These are phyloP conservation scores for Mechanitis mazaeus DNA, from an alignment of 2,888 invertebrate genomes.

Conservation along the genomic window DNA sequence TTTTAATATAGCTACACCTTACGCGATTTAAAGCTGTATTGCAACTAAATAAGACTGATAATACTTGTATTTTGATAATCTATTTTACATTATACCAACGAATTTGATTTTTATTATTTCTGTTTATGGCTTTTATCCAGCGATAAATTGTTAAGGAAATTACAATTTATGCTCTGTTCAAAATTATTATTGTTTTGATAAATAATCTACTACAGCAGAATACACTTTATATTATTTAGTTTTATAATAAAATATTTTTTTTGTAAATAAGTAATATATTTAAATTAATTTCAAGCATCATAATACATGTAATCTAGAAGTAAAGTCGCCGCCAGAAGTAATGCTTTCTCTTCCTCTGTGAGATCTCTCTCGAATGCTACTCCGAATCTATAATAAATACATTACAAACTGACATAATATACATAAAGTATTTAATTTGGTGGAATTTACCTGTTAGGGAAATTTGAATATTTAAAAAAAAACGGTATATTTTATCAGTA, in stretches of 20 bases:
- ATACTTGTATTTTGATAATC: slow-evolving; percentile 16
- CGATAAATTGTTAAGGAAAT: slow-evolving; percentile 23
- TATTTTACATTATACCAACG: slow-evolving; percentile 43
- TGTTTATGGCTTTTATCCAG: slow-evolving; percentile 44
- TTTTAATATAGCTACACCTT: slow-evolving; percentile 62
- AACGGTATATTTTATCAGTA: background rate
- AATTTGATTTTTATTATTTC: slow-evolving; percentile 54
- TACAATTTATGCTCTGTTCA: slow-evolving; percentile 10
- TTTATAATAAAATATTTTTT: no score
- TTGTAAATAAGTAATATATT: no score
- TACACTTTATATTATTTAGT: no score
- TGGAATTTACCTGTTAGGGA: background rate
- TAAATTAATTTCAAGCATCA: slow-evolving; percentile 42
- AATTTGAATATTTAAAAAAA: no score
- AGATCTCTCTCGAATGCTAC: slow-evolving; percentile 51
- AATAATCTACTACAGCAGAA: no score
- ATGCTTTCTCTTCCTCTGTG: slow-evolving; percentile 50
- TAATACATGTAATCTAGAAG: slow-evolving; percentile 68
- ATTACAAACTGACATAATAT: background rate
- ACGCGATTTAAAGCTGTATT: slow-evolving; percentile 36
- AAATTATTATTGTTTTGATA: no score
- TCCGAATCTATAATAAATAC: slow-evolving; percentile 44
- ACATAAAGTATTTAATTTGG: background rate
- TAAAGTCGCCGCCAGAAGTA: slow-evolving; percentile 55
- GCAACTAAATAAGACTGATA: slow-evolving; percentile 18